These are phyloP conservation scores for Heterochromis multidens DNA, from an alignment of 2,113 vertebrate species.

Conservation along the genomic window DNA sequence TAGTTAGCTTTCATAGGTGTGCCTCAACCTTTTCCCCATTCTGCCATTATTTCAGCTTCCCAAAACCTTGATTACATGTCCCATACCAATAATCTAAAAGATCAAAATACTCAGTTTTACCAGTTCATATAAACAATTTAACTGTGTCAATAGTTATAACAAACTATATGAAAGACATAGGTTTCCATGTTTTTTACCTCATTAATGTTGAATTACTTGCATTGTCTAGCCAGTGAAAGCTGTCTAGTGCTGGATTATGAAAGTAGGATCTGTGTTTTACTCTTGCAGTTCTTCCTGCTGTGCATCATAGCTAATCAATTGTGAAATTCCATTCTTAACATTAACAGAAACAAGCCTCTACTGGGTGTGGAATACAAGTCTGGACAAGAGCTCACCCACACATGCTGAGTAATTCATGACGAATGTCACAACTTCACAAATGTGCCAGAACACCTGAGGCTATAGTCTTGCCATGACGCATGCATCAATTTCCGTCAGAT, in stretches of 20 bases:
- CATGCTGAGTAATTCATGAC: slow-evolving; percentile 45
- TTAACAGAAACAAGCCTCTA: not conserved
- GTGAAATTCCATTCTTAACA: not conserved
- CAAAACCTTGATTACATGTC: not conserved
- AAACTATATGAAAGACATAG: not conserved
- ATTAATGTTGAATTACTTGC: not conserved
- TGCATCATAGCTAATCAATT: not conserved
- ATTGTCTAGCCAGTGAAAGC: not conserved
- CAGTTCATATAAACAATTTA: not conserved
- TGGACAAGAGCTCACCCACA: slow-evolving; percentile 45
- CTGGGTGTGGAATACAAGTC: slow-evolving; percentile 49
- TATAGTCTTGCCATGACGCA: slow-evolving; percentile 13
- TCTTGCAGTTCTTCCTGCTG: not conserved
- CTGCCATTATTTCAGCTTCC: not conserved
- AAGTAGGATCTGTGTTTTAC: not conserved
- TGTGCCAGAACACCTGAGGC: not conserved
- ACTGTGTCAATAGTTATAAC: not conserved
- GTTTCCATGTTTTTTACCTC: not conserved
- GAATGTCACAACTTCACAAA: not conserved
- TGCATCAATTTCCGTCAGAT: slow-evolving; percentile 19
- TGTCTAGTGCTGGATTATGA: not conserved
- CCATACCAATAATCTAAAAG: not conserved
- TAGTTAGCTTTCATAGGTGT: not conserved
- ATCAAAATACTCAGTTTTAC: not conserved
- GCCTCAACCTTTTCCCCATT: not conserved